Evolutionary conservation across 2,797 vertebrate species (phyloP).

Genomic region (Sebastes goodei): DNA sequence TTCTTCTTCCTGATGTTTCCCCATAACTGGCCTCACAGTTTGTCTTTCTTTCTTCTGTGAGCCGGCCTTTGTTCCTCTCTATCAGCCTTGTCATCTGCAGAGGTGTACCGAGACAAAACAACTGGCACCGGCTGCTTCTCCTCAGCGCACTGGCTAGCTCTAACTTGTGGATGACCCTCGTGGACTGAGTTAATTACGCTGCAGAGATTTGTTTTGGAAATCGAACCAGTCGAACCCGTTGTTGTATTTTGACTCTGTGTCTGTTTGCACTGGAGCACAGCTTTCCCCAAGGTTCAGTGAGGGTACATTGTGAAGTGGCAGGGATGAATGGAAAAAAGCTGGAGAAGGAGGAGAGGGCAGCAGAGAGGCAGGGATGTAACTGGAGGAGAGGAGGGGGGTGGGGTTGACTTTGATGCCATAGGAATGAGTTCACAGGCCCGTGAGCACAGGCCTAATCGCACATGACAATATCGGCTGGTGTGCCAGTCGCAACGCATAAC

Average conservation of each 20-base stretch:
- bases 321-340: constrained; percentile 29
- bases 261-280: constrained; percentile 33
- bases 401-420: constrained; percentile 74
- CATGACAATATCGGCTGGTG: constrained; percentile 84
- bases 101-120: constrained; percentile 67
- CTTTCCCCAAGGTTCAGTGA: constrained; percentile 41
- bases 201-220: constrained; percentile 69
- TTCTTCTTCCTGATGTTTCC: constrained; percentile 46
- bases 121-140: constrained; percentile 41
- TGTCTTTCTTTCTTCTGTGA: constrained; percentile 23
- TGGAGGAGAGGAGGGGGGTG: constrained; percentile 52
- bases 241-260: constrained; percentile 34
- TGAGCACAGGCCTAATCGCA: constrained; percentile 79
- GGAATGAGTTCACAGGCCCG: constrained; percentile 81
- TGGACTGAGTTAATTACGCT: constrained; percentile 51
- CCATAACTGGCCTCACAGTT: constrained; percentile 50
- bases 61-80: constrained; percentile 54
- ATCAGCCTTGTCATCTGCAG: constrained; percentile 67
- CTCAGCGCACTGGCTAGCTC: constrained; percentile 28
- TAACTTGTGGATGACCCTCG: constrained; percentile 51
- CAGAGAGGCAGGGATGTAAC: constrained; percentile 53
- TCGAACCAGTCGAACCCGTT: constrained; percentile 43
- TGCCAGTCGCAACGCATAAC: constrained; percentile 79
- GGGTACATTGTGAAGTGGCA: constrained; percentile 39
- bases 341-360: constrained; percentile 50